Conservation (phyloP, 2,888 invertebrate genomes). For the Furcula furcula region DNA sequence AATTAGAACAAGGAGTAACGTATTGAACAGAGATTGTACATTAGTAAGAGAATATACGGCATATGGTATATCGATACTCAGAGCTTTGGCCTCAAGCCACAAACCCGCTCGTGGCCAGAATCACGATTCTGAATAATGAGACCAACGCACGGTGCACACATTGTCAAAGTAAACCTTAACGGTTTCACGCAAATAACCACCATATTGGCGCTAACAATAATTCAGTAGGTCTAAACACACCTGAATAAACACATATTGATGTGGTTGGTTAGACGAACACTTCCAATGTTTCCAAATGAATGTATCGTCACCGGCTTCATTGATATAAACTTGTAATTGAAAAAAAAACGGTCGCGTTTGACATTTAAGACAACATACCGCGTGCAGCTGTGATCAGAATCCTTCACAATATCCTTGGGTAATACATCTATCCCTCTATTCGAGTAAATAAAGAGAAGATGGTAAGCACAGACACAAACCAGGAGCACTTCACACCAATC, state of each 20-base stretch:
- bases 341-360: slow-evolving; percentile 23
- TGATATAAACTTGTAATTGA: neutral
- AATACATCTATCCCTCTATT: slow-evolving; percentile 64
- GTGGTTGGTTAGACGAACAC: slow-evolving; percentile 5
- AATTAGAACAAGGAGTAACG: no score
- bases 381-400: slow-evolving; percentile 36
- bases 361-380: slow-evolving; percentile 35
- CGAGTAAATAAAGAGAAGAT: slow-evolving; percentile 68
- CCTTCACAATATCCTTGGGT: slow-evolving; percentile 46
- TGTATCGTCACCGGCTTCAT: neutral
- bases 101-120: slow-evolving; percentile 10
- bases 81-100: neutral
- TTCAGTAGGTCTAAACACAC: slow-evolving; percentile 13
- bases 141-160: slow-evolving; percentile 6
- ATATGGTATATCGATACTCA: neutral
- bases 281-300: slow-evolving; percentile 4
- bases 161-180: slow-evolving; percentile 4
- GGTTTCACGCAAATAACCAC: slow-evolving; percentile 21
- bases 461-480: slow-evolving; percentile 39
- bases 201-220: slow-evolving; percentile 7
- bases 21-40: no score
- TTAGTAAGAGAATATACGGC: no score
- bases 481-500: slow-evolving; percentile 46
- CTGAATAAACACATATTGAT: slow-evolving; percentile 22
- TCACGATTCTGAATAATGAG: slow-evolving; percentile 11